Percentiles rank a stretch among this genome's conserved stretches.
Conservation (phyloP, 2,113 vertebrate genomes). For the Tichodroma muraria region DNA sequence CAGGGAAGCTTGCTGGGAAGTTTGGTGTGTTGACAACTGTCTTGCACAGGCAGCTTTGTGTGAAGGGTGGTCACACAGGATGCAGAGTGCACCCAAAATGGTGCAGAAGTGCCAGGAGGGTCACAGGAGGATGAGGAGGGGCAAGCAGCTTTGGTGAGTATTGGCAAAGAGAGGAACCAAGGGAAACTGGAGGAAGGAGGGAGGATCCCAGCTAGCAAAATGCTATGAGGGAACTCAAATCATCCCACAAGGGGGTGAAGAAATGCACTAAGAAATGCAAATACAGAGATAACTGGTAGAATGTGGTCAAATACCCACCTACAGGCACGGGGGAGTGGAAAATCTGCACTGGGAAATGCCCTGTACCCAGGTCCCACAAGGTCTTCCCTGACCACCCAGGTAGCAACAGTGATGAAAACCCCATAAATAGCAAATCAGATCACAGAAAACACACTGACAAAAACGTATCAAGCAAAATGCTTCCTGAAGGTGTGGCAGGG, state of each 20-base stretch:
- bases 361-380: not conserved
- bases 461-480: not conserved
- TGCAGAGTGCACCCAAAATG: not conserved
- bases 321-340: not conserved
- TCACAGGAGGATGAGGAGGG: not conserved
- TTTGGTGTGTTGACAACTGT: not conserved
- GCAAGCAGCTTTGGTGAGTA: rapidly evolving
- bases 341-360: not conserved
- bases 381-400: not conserved
- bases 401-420: not conserved
- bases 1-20: not conserved
- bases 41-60: not conserved
- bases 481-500: not conserved
- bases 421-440: not conserved
- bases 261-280: not conserved
- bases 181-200: not conserved
- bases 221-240: not conserved
- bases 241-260: not conserved
- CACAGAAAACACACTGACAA: not conserved
- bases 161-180: not conserved
- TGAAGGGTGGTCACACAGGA: rapidly evolving
- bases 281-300: not conserved
- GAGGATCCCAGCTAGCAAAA: not conserved
- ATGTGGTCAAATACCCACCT: not conserved
- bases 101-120: not conserved